These are phyloP conservation scores for Nymphalis io DNA, from an alignment of 1,140 invertebrate genomes.

Conservation along the genomic window DNA sequence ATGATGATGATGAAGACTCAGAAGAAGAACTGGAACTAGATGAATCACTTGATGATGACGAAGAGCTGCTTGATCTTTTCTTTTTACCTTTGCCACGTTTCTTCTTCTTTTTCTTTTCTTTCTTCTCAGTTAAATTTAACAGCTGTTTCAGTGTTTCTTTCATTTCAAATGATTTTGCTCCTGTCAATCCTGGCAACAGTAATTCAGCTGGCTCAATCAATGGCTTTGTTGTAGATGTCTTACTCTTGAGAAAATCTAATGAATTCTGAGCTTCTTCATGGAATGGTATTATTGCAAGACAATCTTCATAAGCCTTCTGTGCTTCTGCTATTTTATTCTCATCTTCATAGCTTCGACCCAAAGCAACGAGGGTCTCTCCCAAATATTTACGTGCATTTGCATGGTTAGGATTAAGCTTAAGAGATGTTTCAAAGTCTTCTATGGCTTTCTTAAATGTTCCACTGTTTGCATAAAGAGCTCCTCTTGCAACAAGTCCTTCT, in stretches of 20 bases:
- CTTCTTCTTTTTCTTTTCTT: slow-evolving; percentile 88
- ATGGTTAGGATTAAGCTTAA: slow-evolving; percentile 93
- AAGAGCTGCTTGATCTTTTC: slow-evolving; percentile 84
- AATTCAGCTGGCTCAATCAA: slow-evolving; percentile 83
- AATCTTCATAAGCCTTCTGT: slow-evolving; percentile 90
- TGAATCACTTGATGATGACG: slow-evolving; percentile 84
- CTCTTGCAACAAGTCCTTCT: slow-evolving; percentile 95
- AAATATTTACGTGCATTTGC: slow-evolving; percentile 97
- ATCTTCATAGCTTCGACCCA: slow-evolving; percentile 91
- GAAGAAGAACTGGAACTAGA: slow-evolving; percentile 84
- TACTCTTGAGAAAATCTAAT: slow-evolving; percentile 88
- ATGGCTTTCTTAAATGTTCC: slow-evolving; percentile 96
- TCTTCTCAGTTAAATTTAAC: slow-evolving; percentile 81
- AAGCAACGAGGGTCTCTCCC: slow-evolving; percentile 93
- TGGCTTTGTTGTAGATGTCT: slow-evolving; percentile 81
- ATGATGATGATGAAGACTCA: slow-evolving; percentile 84
- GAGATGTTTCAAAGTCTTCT: slow-evolving; percentile 95
- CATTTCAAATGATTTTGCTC: slow-evolving; percentile 81
- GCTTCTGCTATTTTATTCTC: slow-evolving; percentile 93
- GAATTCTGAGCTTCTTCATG: slow-evolving; percentile 93
- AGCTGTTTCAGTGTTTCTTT: slow-evolving; percentile 85
- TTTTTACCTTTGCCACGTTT: slow-evolving; percentile 87
- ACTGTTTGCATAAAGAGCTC: slow-evolving; percentile 96
- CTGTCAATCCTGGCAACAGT: slow-evolving; percentile 80
- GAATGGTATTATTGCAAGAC: slow-evolving; percentile 88